Evolutionary conservation across 2,888 invertebrate species (phyloP), one percentile per base, ranked within the genome.

Genomic region (Adelognathus sp.): DNA sequence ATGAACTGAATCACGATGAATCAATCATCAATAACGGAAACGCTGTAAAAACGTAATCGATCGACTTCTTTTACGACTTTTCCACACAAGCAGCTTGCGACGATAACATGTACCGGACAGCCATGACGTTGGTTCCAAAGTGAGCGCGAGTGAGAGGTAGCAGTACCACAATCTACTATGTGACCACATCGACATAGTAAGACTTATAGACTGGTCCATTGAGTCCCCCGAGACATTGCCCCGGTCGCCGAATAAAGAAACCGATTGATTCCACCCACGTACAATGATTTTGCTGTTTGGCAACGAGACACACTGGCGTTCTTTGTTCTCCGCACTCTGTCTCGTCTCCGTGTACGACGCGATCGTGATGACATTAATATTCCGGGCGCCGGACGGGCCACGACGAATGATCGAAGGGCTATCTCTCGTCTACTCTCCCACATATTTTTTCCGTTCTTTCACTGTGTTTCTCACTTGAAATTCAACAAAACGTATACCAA

Each of bases 221-320:
- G 79, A 84, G 74, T 44, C 78, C 76, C 50, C 81, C 71, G 73
- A 67, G 54, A 33, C 74, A 75, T 61, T 54, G 80, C 5, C 83
- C 74, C 76, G 52, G 61, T 76, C 80, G 78, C 74, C 50, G 81
- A 79, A 84, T 84, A 85, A 87, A 73, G 86, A 84, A 86, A 50
- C n/a, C 80, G 86, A 84, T 82, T 86, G 85, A 89, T 86, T 86
- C 85, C 81, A 60, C 77, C 76, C 80, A 76, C 83, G 72, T 84
- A 90, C 88, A 89, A 88, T 86, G 87, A 89, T 87, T 88, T 89
- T 86, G 71, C 89, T 90, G 89, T 90, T 87, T 83, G 82, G 74
- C 74, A 81, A 80, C 76, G 81, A 80, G 63, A 87, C 31, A 79
- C 88, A 90, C 86, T 88, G 89, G 82, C 66, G 82, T 80, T 83